Evolutionary conservation across 2,797 vertebrate genomes (phyloP).

Genomic region (Myotis pilosus): DNA sequence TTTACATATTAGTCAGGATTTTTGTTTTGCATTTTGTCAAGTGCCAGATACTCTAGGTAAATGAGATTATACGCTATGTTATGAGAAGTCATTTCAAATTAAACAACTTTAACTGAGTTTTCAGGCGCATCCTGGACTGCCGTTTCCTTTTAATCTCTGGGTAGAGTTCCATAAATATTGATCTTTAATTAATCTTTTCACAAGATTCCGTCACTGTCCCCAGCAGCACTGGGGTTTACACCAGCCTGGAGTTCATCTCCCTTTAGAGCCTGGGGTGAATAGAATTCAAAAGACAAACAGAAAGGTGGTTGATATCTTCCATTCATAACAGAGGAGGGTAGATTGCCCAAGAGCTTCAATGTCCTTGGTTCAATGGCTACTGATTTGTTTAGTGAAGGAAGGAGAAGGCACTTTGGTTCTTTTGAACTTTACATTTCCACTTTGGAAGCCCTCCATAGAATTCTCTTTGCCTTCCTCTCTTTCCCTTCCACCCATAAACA

Average conservation of each 20-base stretch:
- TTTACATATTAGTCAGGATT: neutral
- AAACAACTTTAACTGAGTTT: neutral
- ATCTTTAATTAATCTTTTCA: neutral
- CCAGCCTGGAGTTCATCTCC: neutral
- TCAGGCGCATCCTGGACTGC: neutral
- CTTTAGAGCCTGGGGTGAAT: neutral
- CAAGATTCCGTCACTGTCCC: neutral
- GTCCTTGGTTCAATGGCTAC: neutral
- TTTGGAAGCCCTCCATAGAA: neutral
- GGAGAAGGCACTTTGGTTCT: neutral
- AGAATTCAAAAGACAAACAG: neutral
- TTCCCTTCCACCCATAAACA: neutral
- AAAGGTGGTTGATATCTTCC: neutral
- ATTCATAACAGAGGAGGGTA: neutral
- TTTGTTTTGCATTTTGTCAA: neutral
- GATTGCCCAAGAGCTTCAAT: neutral
- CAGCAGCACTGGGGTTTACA: neutral
- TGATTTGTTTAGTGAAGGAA: neutral
- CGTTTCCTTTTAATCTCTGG: conserved; percentile 1
- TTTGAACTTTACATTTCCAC: neutral
- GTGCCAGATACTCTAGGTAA: neutral
- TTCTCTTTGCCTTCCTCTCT: neutral
- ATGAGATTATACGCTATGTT: neutral
- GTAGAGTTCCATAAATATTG: neutral
- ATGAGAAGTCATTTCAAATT: neutral